A percentile compares a stretch with the other conserved stretches of the same genome.
These are phyloP conservation scores for Rhyzopertha dominica DNA, from an alignment of 1,140 invertebrate species.

Conservation along the genomic window DNA sequence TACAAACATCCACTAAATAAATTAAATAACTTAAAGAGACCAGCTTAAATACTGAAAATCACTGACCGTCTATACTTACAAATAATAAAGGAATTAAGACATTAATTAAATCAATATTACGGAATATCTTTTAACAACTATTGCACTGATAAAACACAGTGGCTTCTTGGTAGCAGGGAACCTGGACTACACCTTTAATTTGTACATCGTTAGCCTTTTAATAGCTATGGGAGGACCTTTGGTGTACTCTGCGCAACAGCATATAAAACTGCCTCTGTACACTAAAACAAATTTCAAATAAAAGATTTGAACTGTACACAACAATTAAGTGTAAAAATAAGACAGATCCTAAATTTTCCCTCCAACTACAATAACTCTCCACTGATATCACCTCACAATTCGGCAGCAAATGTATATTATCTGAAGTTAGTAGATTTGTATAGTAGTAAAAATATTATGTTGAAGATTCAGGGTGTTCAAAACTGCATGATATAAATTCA, in stretches of 20 bases:
- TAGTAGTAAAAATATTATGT: no score
- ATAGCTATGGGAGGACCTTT: background rate
- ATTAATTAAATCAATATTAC: conserved; percentile 1
- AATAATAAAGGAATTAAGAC: background rate
- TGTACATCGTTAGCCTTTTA: background rate
- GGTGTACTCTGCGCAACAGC: background rate
- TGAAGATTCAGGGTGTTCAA: no score
- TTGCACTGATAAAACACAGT: conserved; percentile 31
- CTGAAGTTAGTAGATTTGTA: no score
- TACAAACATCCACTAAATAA: conserved; percentile 39
- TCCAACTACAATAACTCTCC: no score
- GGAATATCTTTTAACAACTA: conserved; percentile 15
- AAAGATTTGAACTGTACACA: background rate
- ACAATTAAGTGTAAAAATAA: background rate
- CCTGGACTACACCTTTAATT: background rate
- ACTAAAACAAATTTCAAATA: conserved; percentile 1
- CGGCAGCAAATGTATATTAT: no score
- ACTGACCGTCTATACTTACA: conserved; percentile 35
- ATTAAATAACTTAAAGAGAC: conserved; percentile 42
- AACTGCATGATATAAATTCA: no score
- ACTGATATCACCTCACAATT: no score
- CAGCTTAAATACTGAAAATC: conserved; percentile 44
- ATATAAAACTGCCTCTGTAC: background rate
- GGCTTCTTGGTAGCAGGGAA: conserved; percentile 12
- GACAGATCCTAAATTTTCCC: background rate